Conservation (phyloP, 2,797 vertebrate genomes). For the Neosilurus hyrtlii region DNA sequence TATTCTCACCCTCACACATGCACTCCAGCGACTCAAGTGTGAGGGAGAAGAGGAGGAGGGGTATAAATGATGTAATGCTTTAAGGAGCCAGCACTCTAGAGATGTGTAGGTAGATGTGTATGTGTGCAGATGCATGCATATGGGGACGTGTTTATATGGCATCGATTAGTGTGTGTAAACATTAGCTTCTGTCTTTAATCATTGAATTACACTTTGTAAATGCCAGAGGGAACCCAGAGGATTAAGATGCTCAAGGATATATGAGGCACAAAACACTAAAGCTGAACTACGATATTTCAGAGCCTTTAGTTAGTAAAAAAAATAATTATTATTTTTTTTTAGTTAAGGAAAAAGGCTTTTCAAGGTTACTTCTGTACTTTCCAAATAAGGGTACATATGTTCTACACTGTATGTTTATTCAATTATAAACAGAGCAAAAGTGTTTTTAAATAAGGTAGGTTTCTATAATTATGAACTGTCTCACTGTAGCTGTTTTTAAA, state of each 20-base stretch:
- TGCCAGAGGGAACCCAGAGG: background rate
- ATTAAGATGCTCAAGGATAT: background rate
- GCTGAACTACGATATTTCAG: background rate
- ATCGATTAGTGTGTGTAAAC: background rate
- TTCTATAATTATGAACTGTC: background rate
- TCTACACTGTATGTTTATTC: background rate
- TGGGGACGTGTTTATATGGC: background rate
- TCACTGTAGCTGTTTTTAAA: background rate
- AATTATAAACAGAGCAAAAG: background rate
- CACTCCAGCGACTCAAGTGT: conserved; percentile 36
- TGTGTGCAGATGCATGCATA: conserved; percentile 26
- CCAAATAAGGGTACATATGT: background rate
- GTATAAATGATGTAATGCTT: conserved; percentile 54
- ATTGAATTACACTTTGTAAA: background rate
- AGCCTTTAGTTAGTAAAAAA: background rate
- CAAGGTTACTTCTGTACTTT: background rate
- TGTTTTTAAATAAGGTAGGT: background rate
- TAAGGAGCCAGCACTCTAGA: background rate
- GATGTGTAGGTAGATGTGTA: conserved; percentile 24
- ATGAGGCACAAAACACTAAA: background rate
- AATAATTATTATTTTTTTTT: background rate
- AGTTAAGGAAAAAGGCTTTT: background rate
- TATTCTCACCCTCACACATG: conserved; percentile 48
- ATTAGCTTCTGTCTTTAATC: background rate
- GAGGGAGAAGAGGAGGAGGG: conserved; percentile 36